Conservation (phyloP, 2,888 invertebrate genomes). For the Ochropleura plecta region DNA sequence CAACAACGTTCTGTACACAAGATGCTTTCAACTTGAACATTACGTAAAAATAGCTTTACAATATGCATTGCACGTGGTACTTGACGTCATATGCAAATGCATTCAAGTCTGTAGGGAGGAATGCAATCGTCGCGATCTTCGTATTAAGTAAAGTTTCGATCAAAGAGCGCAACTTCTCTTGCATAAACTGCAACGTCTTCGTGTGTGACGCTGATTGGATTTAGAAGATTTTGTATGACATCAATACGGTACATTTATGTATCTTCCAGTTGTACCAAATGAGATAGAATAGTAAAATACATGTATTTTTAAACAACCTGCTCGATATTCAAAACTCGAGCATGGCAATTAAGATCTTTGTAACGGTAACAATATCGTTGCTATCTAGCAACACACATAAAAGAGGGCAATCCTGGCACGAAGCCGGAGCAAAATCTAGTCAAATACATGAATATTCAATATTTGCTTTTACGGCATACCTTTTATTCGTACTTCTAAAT, state of each 20-base stretch:
- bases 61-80: slow-evolving; percentile 57
- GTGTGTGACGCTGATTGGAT: slow-evolving; percentile 41
- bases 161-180: slow-evolving; percentile 34
- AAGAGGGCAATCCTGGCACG: slow-evolving; percentile 8
- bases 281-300: slow-evolving; percentile 9
- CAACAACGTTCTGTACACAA: slow-evolving; percentile 22
- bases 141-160: slow-evolving; percentile 56
- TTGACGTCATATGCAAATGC: slow-evolving; percentile 57
- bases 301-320: slow-evolving; percentile 4
- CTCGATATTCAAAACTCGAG: slow-evolving; percentile 20
- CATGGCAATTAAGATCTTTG: slow-evolving; percentile 18
- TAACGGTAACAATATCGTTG: slow-evolving; percentile 11
- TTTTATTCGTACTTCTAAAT: slow-evolving; percentile 59
- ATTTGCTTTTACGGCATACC: slow-evolving; percentile 56
- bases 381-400: slow-evolving; percentile 27
- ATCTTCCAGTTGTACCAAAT: slow-evolving; percentile 14
- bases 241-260: slow-evolving; percentile 2
- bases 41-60: slow-evolving; percentile 52
- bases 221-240: slow-evolving; percentile 21
- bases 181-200: slow-evolving; percentile 25
- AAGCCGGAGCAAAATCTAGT: slow-evolving; percentile 44
- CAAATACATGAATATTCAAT: slow-evolving; percentile 60
- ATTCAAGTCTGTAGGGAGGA: slow-evolving; percentile 38
- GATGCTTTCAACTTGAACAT: slow-evolving; percentile 35
- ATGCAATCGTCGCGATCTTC: slow-evolving; percentile 59